Evolutionary conservation across 2,888 invertebrate genomes (phyloP).

Genomic region (Caenorhabditis japonica): DNA sequence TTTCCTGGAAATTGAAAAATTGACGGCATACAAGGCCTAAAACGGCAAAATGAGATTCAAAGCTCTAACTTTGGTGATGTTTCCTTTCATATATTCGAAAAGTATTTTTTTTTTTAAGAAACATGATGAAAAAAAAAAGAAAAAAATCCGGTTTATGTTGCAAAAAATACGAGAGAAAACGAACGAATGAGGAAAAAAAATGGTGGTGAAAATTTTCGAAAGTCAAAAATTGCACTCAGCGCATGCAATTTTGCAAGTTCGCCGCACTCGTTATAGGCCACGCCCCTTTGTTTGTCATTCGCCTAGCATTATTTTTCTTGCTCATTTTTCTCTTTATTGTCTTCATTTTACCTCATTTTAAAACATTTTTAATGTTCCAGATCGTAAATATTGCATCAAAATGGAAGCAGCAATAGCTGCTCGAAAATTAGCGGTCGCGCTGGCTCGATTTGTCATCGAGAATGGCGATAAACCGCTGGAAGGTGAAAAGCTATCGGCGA

Average conservation of each 20-base stretch:
- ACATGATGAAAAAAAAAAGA: background rate
- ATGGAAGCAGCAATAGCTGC: conserved; percentile 8
- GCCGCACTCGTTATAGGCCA: conserved; percentile 15
- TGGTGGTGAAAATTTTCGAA: conserved; percentile 29
- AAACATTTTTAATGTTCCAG: too few relatives aligned
- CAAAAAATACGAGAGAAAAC: too few relatives aligned
- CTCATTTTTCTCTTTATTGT: conserved; percentile 2
- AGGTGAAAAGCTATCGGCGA: conserved; percentile 15
- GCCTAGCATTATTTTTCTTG: background rate
- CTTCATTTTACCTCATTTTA: too few relatives aligned
- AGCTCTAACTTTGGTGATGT: too few relatives aligned
- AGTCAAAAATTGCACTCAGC: conserved; percentile 2
- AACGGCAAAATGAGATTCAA: too few relatives aligned
- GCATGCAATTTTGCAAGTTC: conserved; percentile 7
- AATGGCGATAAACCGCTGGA: background rate
- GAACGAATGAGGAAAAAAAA: background rate
- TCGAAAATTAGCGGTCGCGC: conserved; percentile 24
- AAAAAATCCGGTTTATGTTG: background rate
- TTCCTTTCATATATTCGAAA: too few relatives aligned
- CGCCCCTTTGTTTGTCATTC: conserved; percentile 1
- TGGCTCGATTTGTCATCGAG: conserved; percentile 24
- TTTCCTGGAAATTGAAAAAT: background rate
- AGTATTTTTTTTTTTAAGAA: too few relatives aligned
- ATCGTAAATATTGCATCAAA: background rate
- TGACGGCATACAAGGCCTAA: too few relatives aligned